Conservation (phyloP, 2,888 invertebrate genomes). For the Malthinus seriepunctatus region DNA sequence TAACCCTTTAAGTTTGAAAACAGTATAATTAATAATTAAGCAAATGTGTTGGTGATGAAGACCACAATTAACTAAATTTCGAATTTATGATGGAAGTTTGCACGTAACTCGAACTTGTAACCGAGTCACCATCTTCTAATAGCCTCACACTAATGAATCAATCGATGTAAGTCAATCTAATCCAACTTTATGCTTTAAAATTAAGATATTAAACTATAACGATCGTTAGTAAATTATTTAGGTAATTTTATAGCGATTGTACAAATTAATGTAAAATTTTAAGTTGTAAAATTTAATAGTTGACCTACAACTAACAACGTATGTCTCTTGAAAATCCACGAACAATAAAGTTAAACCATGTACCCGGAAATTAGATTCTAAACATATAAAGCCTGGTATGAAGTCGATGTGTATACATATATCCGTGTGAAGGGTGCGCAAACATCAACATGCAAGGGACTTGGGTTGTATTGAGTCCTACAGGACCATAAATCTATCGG, state of each 20-base stretch:
- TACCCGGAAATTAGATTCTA: slow-evolving; percentile 6
- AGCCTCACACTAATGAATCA: slow-evolving; percentile 4
- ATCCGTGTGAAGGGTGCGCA: slow-evolving; percentile 6
- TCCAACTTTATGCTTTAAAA: neutral
- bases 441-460: slow-evolving; percentile 14
- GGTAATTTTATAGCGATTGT: slow-evolving; percentile 7
- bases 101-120: slow-evolving; percentile 7
- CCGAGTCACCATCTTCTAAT: slow-evolving; percentile 3
- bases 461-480: slow-evolving; percentile 34
- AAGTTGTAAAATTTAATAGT: slow-evolving; percentile 14
- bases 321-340: slow-evolving; percentile 12
- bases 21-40: slow-evolving; percentile 5
- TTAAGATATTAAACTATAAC: slow-evolving; percentile 3
- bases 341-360: slow-evolving; percentile 13
- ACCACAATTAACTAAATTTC: slow-evolving; percentile 3
- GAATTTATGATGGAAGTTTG: slow-evolving; percentile 5
- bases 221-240: slow-evolving; percentile 1
- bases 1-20: neutral
- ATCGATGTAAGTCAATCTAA: slow-evolving; percentile 5
- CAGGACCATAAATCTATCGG: slow-evolving; percentile 46
- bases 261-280: neutral
- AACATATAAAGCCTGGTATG: slow-evolving; percentile 12
- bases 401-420: slow-evolving; percentile 8
- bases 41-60: slow-evolving; percentile 1
- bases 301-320: slow-evolving; percentile 11